phyloP scores from a whole-genome alignment of 2,113 vertebrate genomes.

The Cavia porcellus region DNA sequence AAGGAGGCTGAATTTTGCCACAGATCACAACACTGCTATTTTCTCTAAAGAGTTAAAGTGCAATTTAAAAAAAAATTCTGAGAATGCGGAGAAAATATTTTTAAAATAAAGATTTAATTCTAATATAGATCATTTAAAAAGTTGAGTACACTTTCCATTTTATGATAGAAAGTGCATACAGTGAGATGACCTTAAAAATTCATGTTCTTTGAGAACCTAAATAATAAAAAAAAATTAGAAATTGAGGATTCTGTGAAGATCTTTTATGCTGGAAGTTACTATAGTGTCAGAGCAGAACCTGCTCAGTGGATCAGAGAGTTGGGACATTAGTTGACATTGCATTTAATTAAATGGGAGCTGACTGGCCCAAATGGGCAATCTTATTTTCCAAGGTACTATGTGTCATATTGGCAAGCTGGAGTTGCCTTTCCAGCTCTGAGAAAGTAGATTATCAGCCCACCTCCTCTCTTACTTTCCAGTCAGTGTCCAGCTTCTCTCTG shows the following conservation, averaged over 20 bases:
- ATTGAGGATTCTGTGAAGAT: not conserved
- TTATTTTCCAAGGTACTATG: not conserved
- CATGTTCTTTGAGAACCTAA: not conserved
- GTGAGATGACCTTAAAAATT: not conserved
- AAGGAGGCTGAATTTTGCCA: not conserved
- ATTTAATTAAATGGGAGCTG: not conserved
- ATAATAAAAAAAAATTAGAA: conserved; percentile 13
- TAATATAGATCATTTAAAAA: not conserved
- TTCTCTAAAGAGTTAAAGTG: not conserved
- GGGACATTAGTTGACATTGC: conserved; percentile 21
- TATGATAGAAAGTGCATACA: not conserved
- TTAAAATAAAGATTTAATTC: not conserved
- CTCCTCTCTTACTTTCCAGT: not conserved
- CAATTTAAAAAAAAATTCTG: not conserved
- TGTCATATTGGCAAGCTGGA: not conserved
- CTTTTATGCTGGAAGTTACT: not conserved
- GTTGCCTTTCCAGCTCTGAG: not conserved
- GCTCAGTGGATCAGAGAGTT: not conserved
- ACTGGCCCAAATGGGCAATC: not conserved
- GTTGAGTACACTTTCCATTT: not conserved
- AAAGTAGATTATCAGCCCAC: not conserved
- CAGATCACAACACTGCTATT: not conserved
- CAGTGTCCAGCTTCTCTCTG: not conserved
- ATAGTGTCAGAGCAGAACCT: not conserved
- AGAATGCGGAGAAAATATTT: not conserved